Base-by-base conservation (phyloP, 2,888 invertebrate genomes). In the Eupithecia subumbrata region DNA sequence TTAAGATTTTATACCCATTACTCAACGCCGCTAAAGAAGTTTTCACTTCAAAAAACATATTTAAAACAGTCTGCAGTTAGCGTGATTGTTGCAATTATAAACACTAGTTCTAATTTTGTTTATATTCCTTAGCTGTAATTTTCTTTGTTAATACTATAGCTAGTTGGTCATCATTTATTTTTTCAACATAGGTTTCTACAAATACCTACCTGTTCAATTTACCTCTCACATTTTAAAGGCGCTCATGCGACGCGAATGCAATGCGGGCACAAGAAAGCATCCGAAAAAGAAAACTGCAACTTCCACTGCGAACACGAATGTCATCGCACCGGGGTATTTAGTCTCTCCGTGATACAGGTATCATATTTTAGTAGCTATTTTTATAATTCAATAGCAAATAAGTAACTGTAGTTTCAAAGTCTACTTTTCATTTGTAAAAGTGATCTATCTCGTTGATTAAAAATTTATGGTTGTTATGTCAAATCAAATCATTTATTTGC, bases 271-370 rank as follows among this genome's bases (percentile, higher is more conserved):
- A 56, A 73, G 66, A 48, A 60, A 73, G 67, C 25, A 64, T 66
- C 67, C 71, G 83, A 83, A 84, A 83, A 82, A 81, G 81, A 22
- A 22, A 67, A 67, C n/a, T 22, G 87, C 84, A 84, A 84, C 81
- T 86, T 89, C 84, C 84, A 82, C 84, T 83, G 82, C 75, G 79
- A 80, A 79, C 81, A 83, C 40, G 40, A 40, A 78, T 80, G 79
- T 74, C 80, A 79, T 73, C 77, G 69, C n/a, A n/a, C 8, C n/a
- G 8, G n/a, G 48, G n/a, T n/a, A n/a, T 48, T 48, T 48, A 1
- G 8, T n/a, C n/a, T 52, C n/a, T n/a, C n/a, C 11, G 11, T 9
- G 52, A 11, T n/a, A 52, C 0, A n/a, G n/a, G n/a, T n/a, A 52
- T 52, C 1, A n/a, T 52, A 48, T 52, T n/a, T 52, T 52, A n/a